Conservation (phyloP, 2,797 vertebrate species). For the Malurus leucopterus region DNA sequence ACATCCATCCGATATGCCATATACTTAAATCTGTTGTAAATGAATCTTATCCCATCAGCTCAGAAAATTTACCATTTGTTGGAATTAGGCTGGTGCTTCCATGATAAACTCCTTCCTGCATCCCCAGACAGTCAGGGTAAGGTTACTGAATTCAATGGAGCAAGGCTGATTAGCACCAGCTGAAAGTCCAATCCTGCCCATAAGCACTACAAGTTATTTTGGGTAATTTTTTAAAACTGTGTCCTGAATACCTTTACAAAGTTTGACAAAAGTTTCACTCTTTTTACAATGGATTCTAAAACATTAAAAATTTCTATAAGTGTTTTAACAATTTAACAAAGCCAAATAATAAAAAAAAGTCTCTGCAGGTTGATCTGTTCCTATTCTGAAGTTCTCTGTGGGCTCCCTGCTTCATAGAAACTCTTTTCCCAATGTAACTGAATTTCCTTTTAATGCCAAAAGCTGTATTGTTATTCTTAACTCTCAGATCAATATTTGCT, state of each 20-base stretch:
- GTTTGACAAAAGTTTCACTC: constrained; percentile 6
- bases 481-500: constrained; percentile 42
- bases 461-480: constrained; percentile 32
- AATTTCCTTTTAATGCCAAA: constrained; percentile 33
- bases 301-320: constrained; percentile 31
- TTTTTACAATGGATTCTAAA: constrained; percentile 42
- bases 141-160: not conserved
- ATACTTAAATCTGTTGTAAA: not conserved
- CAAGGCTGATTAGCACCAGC: not conserved
- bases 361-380: not conserved
- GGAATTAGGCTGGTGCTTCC: not conserved
- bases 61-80: not conserved
- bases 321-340: constrained; percentile 32
- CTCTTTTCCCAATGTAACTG: constrained; percentile 29
- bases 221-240: not conserved
- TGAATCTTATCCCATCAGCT: not conserved
- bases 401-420: constrained; percentile 17
- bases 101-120: not conserved
- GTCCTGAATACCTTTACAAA: constrained; percentile 14
- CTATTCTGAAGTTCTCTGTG: constrained; percentile 27
- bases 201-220: not conserved
- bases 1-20: not conserved
- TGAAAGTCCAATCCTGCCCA: not conserved
- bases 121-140: not conserved
- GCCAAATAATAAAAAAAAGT: constrained; percentile 4